phyloP scores from a whole-genome alignment of 2,113 vertebrate species.

The Merops nubicus region DNA sequence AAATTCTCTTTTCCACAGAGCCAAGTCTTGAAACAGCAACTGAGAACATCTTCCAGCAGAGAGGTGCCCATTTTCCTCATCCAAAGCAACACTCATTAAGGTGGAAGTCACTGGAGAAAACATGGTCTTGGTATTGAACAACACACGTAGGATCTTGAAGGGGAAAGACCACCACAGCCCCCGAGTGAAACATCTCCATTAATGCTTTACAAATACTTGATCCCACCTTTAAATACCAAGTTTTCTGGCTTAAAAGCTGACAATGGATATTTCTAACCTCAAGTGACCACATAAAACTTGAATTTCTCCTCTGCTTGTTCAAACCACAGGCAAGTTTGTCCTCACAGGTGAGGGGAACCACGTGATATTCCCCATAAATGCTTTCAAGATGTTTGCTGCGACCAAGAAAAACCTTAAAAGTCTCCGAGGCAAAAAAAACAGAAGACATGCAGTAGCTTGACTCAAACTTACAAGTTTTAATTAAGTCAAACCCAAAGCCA shows the following conservation, averaged over 20 bases:
- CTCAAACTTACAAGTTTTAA: not conserved
- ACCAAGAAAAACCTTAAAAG: not conserved
- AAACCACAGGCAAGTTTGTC: not conserved
- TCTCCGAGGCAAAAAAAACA: not conserved
- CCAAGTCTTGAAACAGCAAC: not conserved
- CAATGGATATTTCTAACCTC: not conserved
- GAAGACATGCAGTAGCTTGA: not conserved
- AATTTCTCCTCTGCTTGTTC: not conserved
- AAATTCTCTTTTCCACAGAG: not conserved
- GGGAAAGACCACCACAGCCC: not conserved
- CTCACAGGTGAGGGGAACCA: not conserved
- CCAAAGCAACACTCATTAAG: not conserved
- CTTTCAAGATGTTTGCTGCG: not conserved
- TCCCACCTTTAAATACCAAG: not conserved
- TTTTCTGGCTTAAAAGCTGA: not conserved
- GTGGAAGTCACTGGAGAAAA: not conserved
- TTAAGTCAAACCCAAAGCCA: not conserved
- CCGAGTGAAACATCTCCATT: not conserved
- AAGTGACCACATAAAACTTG: not conserved
- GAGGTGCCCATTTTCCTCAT: not conserved
- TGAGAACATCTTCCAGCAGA: not conserved
- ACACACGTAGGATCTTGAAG: fast-evolving
- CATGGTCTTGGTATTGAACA: not conserved
- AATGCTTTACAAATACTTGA: not conserved
- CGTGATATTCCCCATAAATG: not conserved